These are phyloP conservation scores for Takifugu flavidus DNA, from an alignment of 2,113 vertebrate genomes.

Conservation along the genomic window DNA sequence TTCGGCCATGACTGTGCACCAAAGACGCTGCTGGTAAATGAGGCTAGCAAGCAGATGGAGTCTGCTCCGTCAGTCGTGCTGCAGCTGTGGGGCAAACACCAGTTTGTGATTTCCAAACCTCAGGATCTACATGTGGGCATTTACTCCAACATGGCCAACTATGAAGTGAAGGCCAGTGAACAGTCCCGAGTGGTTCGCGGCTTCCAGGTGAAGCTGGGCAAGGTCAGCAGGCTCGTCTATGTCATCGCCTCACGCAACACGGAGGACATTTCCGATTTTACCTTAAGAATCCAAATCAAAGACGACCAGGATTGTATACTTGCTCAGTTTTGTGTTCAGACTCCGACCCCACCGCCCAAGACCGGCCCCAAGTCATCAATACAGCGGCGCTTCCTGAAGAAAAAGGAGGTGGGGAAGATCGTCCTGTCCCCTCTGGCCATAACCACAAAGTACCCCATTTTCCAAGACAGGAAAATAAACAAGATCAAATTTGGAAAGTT, in stretches of 20 bases:
- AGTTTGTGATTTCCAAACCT: conserved; percentile 81
- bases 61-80: conserved; percentile 81
- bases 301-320: conserved; percentile 85
- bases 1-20: conserved; percentile 93
- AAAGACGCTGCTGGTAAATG: conserved; percentile 87
- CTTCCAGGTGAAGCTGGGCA: conserved; percentile 92
- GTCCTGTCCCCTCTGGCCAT: conserved; percentile 88
- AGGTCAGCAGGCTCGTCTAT: conserved; percentile 88
- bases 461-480: conserved; percentile 86
- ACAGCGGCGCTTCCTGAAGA: conserved; percentile 91
- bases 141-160: conserved; percentile 93
- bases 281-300: conserved; percentile 89
- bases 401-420: conserved; percentile 92
- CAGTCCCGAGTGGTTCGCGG: conserved; percentile 81
- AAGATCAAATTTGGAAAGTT: conserved; percentile 91
- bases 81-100: conserved; percentile 96
- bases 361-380: conserved; percentile 72
- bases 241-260: conserved; percentile 81
- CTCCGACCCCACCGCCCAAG: conserved; percentile 86
- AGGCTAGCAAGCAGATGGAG: conserved; percentile 79
- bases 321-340: conserved; percentile 94
- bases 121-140: conserved; percentile 90
- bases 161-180: conserved; percentile 81
- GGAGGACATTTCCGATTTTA: conserved; percentile 87
- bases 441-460: conserved; percentile 84